Conservation (phyloP, 2,888 invertebrate species). For the Ypsolopha scabrella region DNA sequence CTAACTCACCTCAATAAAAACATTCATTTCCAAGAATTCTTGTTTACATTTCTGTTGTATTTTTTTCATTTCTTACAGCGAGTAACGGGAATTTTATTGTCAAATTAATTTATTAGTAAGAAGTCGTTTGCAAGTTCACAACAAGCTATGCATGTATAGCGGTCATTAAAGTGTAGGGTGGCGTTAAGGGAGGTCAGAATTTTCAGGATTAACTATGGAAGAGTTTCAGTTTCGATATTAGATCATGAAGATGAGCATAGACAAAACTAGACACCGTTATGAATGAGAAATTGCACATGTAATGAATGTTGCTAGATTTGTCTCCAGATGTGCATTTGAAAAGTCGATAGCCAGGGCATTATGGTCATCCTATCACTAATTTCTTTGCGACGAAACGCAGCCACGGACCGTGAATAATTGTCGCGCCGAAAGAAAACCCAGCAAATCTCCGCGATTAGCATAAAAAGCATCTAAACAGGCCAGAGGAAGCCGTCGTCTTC, state of each 20-base stretch:
- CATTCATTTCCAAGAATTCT: not conserved
- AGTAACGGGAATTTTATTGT: slow-evolving; percentile 19
- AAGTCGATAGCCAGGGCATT: slow-evolving; percentile 4
- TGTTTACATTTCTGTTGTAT: slow-evolving; percentile 2
- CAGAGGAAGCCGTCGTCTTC: slow-evolving; percentile 56
- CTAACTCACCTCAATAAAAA: not conserved
- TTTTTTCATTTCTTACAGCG: not conserved
- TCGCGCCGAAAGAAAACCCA: slow-evolving; percentile 55
- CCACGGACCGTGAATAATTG: slow-evolving; percentile 54
- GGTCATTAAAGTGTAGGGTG: slow-evolving; percentile 30
- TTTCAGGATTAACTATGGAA: slow-evolving; percentile 1
- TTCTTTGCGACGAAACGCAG: slow-evolving; percentile 37
- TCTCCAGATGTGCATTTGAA: not conserved
- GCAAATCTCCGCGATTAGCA: slow-evolving; percentile 64
- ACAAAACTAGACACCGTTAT: no score
- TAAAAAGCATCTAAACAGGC: slow-evolving; percentile 66
- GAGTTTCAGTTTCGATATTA: not conserved
- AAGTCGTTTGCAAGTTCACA: slow-evolving; percentile 29
- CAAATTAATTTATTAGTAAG: slow-evolving; percentile 32
- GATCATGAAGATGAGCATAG: no score
- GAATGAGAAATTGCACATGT: no score
- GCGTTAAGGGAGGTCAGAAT: not conserved
- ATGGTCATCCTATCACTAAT: slow-evolving; percentile 31
- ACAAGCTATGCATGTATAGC: slow-evolving; percentile 21
- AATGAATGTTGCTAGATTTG: no score